These are phyloP conservation scores for Ophion obscuratus DNA, from an alignment of 2,888 invertebrate species.

Conservation along the genomic window DNA sequence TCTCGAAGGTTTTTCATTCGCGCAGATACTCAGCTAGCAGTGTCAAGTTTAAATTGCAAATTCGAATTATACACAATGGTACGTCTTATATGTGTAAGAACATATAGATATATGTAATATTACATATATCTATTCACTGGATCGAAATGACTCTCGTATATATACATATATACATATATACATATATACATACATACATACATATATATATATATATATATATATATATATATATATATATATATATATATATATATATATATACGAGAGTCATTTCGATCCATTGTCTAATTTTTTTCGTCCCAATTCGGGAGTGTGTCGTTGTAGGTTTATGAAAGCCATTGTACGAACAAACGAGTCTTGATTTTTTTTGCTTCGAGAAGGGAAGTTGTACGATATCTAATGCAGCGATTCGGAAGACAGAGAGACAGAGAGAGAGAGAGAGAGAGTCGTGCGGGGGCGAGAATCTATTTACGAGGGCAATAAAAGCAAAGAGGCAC, in stretches of 20 bases:
- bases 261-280: slow-evolving; percentile 43
- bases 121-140: not conserved
- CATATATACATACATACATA: too few species aligned
- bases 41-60: slow-evolving; percentile 39
- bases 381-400: slow-evolving; percentile 50
- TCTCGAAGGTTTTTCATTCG: slow-evolving; percentile 17
- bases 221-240: too few species aligned
- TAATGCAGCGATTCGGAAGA: slow-evolving; percentile 21
- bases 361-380: slow-evolving; percentile 33
- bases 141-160: slow-evolving; percentile 43
- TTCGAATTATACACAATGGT: not conserved
- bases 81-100: not conserved
- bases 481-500: slow-evolving; percentile 67
- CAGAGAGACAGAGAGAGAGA: slow-evolving; percentile 36
- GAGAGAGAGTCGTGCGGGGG: slow-evolving; percentile 43
- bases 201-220: too few species aligned
- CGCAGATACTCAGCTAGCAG: not conserved
- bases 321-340: slow-evolving; percentile 39
- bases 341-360: slow-evolving; percentile 43
- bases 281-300: slow-evolving; percentile 46
- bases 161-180: too few species aligned
- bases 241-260: too few species aligned
- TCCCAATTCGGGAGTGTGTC: slow-evolving; percentile 45
- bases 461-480: slow-evolving; percentile 71
- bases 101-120: slow-evolving; percentile 11